Base-by-base conservation (phyloP, 92 coral and sea anemone species). In the Paragorgia papillata region DNA sequence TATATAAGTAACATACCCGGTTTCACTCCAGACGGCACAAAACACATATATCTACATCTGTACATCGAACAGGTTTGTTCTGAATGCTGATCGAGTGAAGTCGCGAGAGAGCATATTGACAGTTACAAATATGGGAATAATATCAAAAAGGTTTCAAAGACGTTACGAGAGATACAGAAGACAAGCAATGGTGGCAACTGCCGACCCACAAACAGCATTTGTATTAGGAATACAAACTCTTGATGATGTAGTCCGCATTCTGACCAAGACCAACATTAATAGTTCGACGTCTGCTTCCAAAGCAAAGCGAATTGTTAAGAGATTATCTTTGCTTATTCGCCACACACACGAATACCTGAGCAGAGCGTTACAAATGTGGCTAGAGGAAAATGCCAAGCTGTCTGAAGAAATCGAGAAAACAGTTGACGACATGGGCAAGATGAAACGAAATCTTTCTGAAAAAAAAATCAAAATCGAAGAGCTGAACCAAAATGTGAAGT, bases 191-290 rank as follows among this genome's bases (percentile, higher is more conserved):
- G 6, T 28, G 10, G 35, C 67, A 18, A 60, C 20, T 18, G n/a
- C 35, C n/a, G 39, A 6, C 0, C 3, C 28, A 19, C 33, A 32
- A 21, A 53, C 18, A 5, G 69, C 49, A 27, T 71, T 75, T 75
- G 80, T 59, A 20, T 18, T 2, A 31, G 74, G 73, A 28, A 31
- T 75, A 32, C 21, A 75, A 75, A 13, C 0, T 37, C 74, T 75
- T 1, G 74, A 75, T 37, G 8, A 57, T 20, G 68, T 75, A 31
- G 68, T 31, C 21, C 19, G 40, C 35, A 59, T 63, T 35, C 35
- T 63, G 54, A 41, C 43, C 43, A 37, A 37, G 67, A 60, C 43
- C 43, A 37, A 37, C 43, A 55, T 55, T 55, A 27, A 19, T 55
- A 27, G 29, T 19, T 21, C 24, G 24, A 19, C 29, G 29, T 55